Percentiles rank a stretch among this genome's conserved stretches.
phyloP scores from a whole-genome alignment of 2,113 vertebrate species.

The Percopsis transmontana region DNA sequence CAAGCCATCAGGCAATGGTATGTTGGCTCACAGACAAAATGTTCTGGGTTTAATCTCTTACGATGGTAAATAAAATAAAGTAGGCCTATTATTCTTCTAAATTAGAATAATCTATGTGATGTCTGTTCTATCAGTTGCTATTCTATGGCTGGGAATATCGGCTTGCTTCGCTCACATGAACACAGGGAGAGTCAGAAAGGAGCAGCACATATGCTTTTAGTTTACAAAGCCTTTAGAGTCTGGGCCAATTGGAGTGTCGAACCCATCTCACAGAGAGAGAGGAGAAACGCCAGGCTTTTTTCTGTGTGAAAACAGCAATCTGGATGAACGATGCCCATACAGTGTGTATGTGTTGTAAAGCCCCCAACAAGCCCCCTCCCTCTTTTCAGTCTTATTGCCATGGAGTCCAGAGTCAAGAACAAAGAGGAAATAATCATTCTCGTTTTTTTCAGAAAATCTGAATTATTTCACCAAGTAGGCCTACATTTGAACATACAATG shows the following conservation, averaged over 20 bases:
- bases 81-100: not conserved
- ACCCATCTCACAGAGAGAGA: slow-evolving; percentile 32
- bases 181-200: slow-evolving; percentile 10
- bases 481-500: too few species aligned
- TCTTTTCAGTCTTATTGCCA: not conserved
- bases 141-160: slow-evolving; percentile 28
- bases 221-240: slow-evolving; percentile 56
- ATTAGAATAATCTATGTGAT: not conserved
- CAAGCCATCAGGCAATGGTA: too few species aligned
- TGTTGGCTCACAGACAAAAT: too few species aligned
- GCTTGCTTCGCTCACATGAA: slow-evolving; percentile 46
- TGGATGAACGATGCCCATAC: slow-evolving; percentile 8
- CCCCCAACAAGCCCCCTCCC: too few species aligned
- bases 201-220: slow-evolving; percentile 65
- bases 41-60: too few species aligned
- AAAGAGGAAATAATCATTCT: too few species aligned
- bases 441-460: too few species aligned
- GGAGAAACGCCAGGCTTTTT: slow-evolving; percentile 35
- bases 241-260: slow-evolving; percentile 54
- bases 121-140: slow-evolving; percentile 21
- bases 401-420: too few species aligned
- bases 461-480: too few species aligned
- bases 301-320: slow-evolving; percentile 22
- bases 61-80: not conserved
- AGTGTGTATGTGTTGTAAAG: slow-evolving; percentile 2